Conservation (phyloP, 2,113 vertebrate species). For the Pardalotus punctatus region DNA sequence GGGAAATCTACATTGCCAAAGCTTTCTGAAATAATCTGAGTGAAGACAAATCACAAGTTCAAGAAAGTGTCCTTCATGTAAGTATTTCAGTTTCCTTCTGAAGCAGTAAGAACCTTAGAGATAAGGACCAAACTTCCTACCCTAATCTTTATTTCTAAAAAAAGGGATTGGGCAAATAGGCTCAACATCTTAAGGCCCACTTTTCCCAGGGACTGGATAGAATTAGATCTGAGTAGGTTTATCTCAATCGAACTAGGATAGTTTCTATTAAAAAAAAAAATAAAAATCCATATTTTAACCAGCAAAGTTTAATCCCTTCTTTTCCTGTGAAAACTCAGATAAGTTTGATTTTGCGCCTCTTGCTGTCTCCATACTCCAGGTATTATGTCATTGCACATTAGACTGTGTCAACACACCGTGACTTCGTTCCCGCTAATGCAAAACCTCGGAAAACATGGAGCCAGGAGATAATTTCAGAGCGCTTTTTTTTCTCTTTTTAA, state of each 20-base stretch:
- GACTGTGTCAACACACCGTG: constrained; percentile 56
- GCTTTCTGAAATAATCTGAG: constrained; percentile 42
- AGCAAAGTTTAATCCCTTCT: constrained; percentile 65
- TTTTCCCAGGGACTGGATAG: constrained; percentile 56
- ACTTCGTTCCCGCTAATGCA: constrained; percentile 59
- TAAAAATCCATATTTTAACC: constrained; percentile 46
- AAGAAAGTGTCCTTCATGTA: constrained; percentile 61
- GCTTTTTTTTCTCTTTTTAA: constrained; percentile 30
- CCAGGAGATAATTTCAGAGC: constrained; percentile 37
- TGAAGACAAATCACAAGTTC: constrained; percentile 55
- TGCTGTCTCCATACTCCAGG: constrained; percentile 51
- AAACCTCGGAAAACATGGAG: constrained; percentile 58
- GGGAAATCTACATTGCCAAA: constrained; percentile 23
- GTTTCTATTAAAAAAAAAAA: constrained; percentile 25
- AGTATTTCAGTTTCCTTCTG: constrained; percentile 63
- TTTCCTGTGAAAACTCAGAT: constrained; percentile 65
- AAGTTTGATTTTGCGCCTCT: constrained; percentile 61
- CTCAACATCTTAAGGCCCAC: constrained; percentile 62
- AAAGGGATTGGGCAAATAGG: constrained; percentile 60
- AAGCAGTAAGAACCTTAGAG: constrained; percentile 57
- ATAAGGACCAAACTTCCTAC: constrained; percentile 61
- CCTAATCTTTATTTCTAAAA: constrained; percentile 69
- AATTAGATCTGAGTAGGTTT: constrained; percentile 65
- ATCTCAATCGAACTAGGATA: constrained; percentile 62
- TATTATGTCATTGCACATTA: constrained; percentile 63